A percentile compares a stretch with the other conserved stretches of the same genome.
phyloP scores from a whole-genome alignment of 2,797 vertebrate genomes.

The Uromys caudimaculatus region DNA sequence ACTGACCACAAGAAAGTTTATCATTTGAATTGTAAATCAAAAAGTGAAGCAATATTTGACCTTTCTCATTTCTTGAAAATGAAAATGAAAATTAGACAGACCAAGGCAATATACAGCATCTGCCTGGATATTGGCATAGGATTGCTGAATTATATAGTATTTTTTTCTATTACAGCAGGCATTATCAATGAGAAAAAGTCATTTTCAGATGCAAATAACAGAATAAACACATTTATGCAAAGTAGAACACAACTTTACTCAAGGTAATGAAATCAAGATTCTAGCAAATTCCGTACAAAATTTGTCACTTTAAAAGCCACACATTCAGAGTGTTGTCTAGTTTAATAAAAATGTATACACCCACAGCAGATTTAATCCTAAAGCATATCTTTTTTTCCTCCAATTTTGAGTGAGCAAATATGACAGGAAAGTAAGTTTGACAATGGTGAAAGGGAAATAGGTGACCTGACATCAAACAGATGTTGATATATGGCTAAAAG shows the following conservation, averaged over 20 bases:
- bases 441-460: slow-evolving; percentile 38
- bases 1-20: slow-evolving; percentile 34
- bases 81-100: slow-evolving; percentile 66
- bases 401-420: slow-evolving; percentile 65
- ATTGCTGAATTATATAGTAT: slow-evolving; percentile 61
- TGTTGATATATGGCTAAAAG: slow-evolving; percentile 33
- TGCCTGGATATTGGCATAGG: slow-evolving; percentile 57
- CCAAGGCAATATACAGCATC: slow-evolving; percentile 57
- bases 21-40: slow-evolving; percentile 75
- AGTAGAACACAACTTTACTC: slow-evolving; percentile 62
- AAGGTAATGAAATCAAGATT: slow-evolving; percentile 74
- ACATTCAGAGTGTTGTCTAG: slow-evolving; percentile 48
- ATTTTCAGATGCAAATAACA: slow-evolving; percentile 75
- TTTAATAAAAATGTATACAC: slow-evolving; percentile 75
- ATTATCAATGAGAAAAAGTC: slow-evolving; percentile 72
- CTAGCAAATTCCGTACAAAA: slow-evolving; percentile 66
- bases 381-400: slow-evolving; percentile 31
- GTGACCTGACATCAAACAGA: slow-evolving; percentile 53
- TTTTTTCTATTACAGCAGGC: slow-evolving; percentile 62
- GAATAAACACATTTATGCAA: slow-evolving; percentile 76
- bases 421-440: slow-evolving; percentile 64
- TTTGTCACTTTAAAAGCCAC: slow-evolving; percentile 62
- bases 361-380: slow-evolving; percentile 65
- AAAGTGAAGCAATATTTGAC: slow-evolving; percentile 64
- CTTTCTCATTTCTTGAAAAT: slow-evolving; percentile 76